Evolutionary conservation across 1,140 invertebrate species (phyloP), one percentile per base, ranked within the genome.

Genomic region (Drosophila ogumai): DNA sequence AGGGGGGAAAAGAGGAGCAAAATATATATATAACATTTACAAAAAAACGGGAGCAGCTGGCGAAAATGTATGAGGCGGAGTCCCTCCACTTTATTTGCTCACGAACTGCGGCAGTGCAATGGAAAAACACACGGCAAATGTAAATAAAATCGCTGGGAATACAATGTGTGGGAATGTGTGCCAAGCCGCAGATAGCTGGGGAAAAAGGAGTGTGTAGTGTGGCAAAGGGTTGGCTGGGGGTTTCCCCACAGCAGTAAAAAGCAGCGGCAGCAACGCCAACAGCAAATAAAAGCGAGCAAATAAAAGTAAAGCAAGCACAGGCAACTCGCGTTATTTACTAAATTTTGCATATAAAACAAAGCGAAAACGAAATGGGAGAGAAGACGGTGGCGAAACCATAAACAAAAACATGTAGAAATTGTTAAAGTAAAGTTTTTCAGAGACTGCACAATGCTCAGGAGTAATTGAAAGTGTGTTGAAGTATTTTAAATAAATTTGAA

Each of bases 221-320:
- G 25, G 13, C 17, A 22, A 41, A 15, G 49, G 61, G 49, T 50
- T 67, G 7, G 13, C 46, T 9, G 46, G 43, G 58, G 19, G 58
- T 31, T 65, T 25, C 22, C 47, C 78, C 49, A 44, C 40, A 77
- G 79, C 79, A 78, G 72, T 79, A 88, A 88, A 87, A 87, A 80
- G 68, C 80, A 88, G 87, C 76, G 6, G 25, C 15, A 3, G 25
- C 47, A 74, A 56, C 69, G 69, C 31, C 74, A 73, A 72, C 65
- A 67, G 80, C 82, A 86, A 86, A 86, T 87, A 87, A 87, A 87
- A 87, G 67, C 72, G 72, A 61, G 71, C 72, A 87, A 84, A 88
- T 88, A 88, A 88, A 90, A 88, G 80, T 88, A 88, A 90, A 88
- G 73, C 65, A 88, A 88, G 84, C 69, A 84, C 63, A 61, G 56